Percentiles rank a stretch among this genome's conserved stretches.
These are phyloP conservation scores for Drosophila oshimai DNA, from an alignment of 1,140 invertebrate species.

Conservation along the genomic window DNA sequence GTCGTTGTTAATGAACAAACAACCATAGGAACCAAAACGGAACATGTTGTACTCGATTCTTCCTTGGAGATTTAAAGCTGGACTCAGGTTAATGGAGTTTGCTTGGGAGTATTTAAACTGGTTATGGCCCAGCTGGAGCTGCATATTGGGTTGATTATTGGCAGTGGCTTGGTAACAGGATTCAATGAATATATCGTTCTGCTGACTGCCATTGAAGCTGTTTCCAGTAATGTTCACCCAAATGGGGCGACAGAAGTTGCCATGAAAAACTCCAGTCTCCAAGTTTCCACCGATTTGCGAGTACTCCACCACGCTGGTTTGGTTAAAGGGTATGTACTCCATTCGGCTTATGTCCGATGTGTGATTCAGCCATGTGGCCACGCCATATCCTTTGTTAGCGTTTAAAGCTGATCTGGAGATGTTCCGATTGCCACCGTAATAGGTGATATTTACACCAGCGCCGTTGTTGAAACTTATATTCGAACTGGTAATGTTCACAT, in stretches of 20 bases:
- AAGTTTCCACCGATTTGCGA: constrained; percentile 92
- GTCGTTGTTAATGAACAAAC: constrained; percentile 92
- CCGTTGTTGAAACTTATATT: constrained; percentile 95
- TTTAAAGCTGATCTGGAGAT: constrained; percentile 91
- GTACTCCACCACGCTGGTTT: constrained; percentile 94
- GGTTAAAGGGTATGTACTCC: constrained; percentile 90
- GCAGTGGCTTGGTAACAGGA: constrained; percentile 89
- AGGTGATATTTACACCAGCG: constrained; percentile 95
- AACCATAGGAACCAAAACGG: constrained; percentile 90
- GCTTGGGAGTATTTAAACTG: constrained; percentile 90
- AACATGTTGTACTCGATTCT: constrained; percentile 95
- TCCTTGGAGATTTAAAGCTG: constrained; percentile 92
- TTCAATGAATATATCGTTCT: constrained; percentile 89
- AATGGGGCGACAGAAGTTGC: constrained; percentile 89
- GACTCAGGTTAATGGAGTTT: constrained; percentile 90
- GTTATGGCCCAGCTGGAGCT: constrained; percentile 93
- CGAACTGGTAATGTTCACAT: constrained; percentile 95
- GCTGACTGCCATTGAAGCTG: constrained; percentile 89
- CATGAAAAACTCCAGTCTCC: constrained; percentile 92
- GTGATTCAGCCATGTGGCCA: constrained; percentile 94
- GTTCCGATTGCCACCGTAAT: constrained; percentile 94
- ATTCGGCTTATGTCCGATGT: constrained; percentile 87
- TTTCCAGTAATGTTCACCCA: constrained; percentile 94
- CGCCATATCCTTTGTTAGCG: constrained; percentile 92
- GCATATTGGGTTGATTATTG: constrained; percentile 83